These are phyloP conservation scores for Acanthiza pusilla DNA, from an alignment of 2,797 vertebrate species.

Conservation along the genomic window DNA sequence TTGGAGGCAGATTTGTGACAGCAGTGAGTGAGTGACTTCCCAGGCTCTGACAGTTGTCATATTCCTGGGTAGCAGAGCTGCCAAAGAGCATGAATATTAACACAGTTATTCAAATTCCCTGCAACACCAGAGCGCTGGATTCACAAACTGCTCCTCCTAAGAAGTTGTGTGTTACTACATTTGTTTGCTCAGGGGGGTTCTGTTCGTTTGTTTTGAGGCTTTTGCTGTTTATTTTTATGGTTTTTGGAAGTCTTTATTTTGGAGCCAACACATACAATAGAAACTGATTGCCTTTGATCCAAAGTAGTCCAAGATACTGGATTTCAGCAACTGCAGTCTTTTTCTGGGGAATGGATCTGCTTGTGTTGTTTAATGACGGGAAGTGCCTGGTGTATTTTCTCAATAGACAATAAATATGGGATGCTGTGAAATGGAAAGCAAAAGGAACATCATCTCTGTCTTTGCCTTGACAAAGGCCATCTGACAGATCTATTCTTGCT, in stretches of 20 bases:
- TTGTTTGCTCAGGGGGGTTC: neutral
- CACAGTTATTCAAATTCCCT: neutral
- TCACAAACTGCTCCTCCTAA: neutral
- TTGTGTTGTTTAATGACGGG: neutral
- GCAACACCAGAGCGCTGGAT: neutral
- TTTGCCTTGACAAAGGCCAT: neutral
- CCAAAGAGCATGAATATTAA: neutral
- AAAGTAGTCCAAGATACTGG: neutral
- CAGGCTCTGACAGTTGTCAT: conserved; percentile 45
- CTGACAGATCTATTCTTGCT: neutral
- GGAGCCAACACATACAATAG: neutral
- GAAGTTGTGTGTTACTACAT: neutral
- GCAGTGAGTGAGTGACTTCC: conserved; percentile 32
- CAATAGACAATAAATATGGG: neutral
- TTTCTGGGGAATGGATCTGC: neutral
- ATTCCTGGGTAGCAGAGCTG: neutral
- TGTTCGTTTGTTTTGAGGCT: neutral
- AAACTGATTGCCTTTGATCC: neutral
- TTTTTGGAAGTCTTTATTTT: neutral
- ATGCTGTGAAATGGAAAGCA: neutral
- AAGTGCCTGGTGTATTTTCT: neutral
- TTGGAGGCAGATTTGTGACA: conserved; percentile 30
- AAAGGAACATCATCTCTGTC: neutral
- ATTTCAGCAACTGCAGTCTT: neutral
- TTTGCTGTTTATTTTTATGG: neutral